Evolutionary conservation across 1,140 invertebrate species (phyloP).

Genomic region (Anastrepha obliqua): DNA sequence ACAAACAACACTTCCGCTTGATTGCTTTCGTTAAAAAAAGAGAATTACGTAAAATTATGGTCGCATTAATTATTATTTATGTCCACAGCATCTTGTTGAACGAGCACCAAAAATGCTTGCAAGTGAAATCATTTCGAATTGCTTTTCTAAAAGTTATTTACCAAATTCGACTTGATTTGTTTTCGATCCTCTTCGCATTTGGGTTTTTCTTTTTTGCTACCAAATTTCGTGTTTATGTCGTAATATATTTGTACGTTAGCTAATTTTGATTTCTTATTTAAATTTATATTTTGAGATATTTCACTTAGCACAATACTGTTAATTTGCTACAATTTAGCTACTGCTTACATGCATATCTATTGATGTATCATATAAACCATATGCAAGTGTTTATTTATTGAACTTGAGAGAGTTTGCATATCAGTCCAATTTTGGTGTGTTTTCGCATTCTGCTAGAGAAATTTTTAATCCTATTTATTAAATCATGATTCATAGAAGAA

Average conservation of each 20-base stretch:
- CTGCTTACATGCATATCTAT: not conserved
- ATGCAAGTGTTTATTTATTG: too few relatives aligned
- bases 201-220: too few relatives aligned
- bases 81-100: not conserved
- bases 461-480: too few relatives aligned
- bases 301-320: not conserved
- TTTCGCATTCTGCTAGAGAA: too few relatives aligned
- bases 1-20: conserved; percentile 8
- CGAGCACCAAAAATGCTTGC: not conserved
- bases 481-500: too few relatives aligned
- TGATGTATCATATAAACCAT: too few relatives aligned
- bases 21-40: not conserved
- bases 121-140: too few relatives aligned
- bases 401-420: too few relatives aligned
- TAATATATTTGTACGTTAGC: not conserved
- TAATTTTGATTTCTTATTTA: not conserved
- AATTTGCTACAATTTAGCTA: not conserved
- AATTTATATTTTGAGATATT: not conserved
- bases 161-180: not conserved
- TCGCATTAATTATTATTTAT: not conserved
- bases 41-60: not conserved
- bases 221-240: not conserved
- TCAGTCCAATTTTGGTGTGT: too few relatives aligned
- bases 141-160: not conserved
- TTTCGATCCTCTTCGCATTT: not conserved